phyloP scores from a whole-genome alignment of 2,113 vertebrate genomes.

The Bostrychus sinensis region DNA sequence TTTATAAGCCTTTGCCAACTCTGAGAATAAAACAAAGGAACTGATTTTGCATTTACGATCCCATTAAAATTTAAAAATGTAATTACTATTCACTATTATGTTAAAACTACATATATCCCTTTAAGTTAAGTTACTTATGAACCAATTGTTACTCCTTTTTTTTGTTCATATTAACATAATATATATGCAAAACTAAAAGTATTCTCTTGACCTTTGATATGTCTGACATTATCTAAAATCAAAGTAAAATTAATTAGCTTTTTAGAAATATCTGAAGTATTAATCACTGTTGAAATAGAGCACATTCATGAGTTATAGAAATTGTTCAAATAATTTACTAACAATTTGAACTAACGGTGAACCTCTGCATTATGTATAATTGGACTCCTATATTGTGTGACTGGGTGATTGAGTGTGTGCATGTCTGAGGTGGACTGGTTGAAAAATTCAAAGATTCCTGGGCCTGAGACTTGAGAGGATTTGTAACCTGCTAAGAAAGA shows the following conservation, averaged over 20 bases:
- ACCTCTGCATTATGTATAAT: constrained; percentile 18
- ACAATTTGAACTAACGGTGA: constrained; percentile 13
- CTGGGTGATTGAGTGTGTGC: constrained; percentile 27
- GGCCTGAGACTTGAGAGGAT: constrained; percentile 59
- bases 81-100: too few relatives aligned
- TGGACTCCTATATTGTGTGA: constrained; percentile 18
- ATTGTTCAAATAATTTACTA: background rate
- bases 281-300: background rate
- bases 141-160: background rate
- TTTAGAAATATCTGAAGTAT: background rate
- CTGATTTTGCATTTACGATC: too few relatives aligned
- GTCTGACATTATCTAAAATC: background rate
- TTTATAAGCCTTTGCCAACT: too few relatives aligned
- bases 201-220: background rate
- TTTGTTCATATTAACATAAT: background rate
- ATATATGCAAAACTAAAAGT: constrained; percentile 5
- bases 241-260: background rate
- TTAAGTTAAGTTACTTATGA: background rate
- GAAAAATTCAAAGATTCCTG: constrained; percentile 35
- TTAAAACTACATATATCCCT: background rate
- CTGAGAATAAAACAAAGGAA: too few relatives aligned
- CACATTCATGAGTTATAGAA: background rate
- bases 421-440: constrained; percentile 13
- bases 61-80: too few relatives aligned
- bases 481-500: constrained; percentile 62